These are phyloP conservation scores for Conchocele bisecta DNA, from an alignment of 2,888 invertebrate genomes.

Conservation along the genomic window DNA sequence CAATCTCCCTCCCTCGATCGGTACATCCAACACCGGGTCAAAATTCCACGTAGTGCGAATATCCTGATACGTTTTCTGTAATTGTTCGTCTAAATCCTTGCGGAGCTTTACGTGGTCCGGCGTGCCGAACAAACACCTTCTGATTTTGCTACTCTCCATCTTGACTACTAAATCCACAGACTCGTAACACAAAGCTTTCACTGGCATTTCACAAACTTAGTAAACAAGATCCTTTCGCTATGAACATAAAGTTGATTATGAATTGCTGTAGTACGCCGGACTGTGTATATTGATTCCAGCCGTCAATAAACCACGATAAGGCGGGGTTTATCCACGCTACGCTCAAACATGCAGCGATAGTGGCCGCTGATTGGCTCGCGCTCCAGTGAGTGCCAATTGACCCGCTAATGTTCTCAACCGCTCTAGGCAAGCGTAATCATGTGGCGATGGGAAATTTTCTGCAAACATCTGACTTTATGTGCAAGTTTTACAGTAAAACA, in stretches of 20 bases:
- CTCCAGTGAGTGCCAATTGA: not conserved
- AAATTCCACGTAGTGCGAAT: slow-evolving; percentile 50
- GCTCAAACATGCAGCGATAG: slow-evolving; percentile 27
- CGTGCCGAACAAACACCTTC: slow-evolving; percentile 48
- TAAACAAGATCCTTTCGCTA: too few relatives aligned
- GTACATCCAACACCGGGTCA: slow-evolving; percentile 36
- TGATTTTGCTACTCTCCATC: slow-evolving; percentile 42
- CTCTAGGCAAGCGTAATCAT: too few relatives aligned
- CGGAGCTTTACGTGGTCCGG: slow-evolving; percentile 46
- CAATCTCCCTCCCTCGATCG: slow-evolving; percentile 38
- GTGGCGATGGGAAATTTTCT: too few relatives aligned
- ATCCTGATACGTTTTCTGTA: slow-evolving; percentile 20
- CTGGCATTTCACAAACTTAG: too few relatives aligned
- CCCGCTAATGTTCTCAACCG: not conserved
- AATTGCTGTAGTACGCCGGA: slow-evolving; percentile 32
- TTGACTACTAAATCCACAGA: slow-evolving; percentile 2
- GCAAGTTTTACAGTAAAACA: too few relatives aligned
- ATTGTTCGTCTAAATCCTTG: slow-evolving; percentile 42
- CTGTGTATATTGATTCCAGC: too few relatives aligned
- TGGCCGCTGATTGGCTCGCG: slow-evolving; percentile 38
- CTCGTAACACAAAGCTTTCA: slow-evolving; percentile 19
- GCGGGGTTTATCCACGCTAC: too few relatives aligned
- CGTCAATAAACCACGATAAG: too few relatives aligned
- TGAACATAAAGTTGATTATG: too few relatives aligned
- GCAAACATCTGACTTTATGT: too few relatives aligned